Percentiles rank a stretch among this genome's conserved stretches.
These are phyloP conservation scores for Prosopocoilus inquinatus DNA, from an alignment of 2,888 invertebrate species.

Conservation along the genomic window DNA sequence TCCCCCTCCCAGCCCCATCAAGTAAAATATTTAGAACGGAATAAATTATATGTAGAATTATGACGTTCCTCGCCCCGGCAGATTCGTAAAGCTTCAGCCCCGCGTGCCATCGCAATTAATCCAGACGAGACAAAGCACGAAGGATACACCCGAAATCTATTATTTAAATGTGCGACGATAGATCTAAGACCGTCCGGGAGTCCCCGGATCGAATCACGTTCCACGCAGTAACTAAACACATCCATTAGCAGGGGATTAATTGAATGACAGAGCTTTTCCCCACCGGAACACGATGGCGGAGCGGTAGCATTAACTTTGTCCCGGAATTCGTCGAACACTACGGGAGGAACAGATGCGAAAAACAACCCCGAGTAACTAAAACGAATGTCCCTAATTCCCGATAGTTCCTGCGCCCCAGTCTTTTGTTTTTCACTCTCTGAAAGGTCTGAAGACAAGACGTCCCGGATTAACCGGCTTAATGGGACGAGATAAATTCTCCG, in stretches of 20 bases:
- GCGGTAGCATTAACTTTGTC: not conserved
- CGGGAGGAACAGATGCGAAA: not conserved
- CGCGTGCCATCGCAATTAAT: not conserved
- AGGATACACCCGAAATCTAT: not conserved
- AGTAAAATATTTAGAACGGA: not conserved
- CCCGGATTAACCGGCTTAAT: too few relatives aligned
- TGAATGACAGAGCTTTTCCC: not conserved
- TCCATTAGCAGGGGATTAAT: conserved; percentile 1
- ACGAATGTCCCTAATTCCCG: not conserved
- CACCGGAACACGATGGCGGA: not conserved
- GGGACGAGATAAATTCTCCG: too few relatives aligned
- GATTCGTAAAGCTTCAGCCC: not conserved
- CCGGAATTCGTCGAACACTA: not conserved
- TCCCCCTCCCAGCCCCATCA: too few relatives aligned
- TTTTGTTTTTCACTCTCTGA: too few relatives aligned
- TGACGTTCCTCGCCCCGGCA: not conserved
- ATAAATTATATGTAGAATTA: not conserved
- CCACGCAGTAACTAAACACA: not conserved
- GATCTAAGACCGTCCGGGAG: not conserved
- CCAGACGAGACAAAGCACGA: not conserved
- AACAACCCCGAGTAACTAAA: not conserved
- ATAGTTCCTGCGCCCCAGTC: too few relatives aligned
- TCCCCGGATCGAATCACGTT: too few relatives aligned
- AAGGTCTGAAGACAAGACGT: too few relatives aligned
- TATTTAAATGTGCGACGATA: not conserved